phyloP scores from a whole-genome alignment of 2,888 invertebrate genomes.

The Yponomeuta plumbellus region DNA sequence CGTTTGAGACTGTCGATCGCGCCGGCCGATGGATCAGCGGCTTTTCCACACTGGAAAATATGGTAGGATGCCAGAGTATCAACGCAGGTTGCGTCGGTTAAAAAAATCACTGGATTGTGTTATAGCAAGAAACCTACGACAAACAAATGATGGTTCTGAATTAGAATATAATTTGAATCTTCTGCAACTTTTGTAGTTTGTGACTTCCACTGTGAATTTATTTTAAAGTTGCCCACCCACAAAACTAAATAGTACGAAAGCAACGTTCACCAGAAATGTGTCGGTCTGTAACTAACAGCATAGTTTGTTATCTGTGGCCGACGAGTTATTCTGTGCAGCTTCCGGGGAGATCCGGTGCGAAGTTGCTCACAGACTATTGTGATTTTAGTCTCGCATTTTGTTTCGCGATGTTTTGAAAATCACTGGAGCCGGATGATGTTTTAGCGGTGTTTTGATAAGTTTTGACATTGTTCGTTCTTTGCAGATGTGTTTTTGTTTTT shows the following conservation, averaged over 20 bases:
- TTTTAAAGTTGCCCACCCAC: background rate
- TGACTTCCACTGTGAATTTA: background rate
- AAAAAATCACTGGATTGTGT: too few species aligned
- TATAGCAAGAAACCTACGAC: too few species aligned
- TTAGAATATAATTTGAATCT: background rate
- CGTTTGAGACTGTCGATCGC: too few species aligned
- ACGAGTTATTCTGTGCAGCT: slow-evolving; percentile 5
- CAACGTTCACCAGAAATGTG: background rate
- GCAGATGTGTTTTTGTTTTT: too few species aligned
- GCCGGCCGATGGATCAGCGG: too few species aligned
- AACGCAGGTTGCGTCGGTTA: too few species aligned
- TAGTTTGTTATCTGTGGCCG: slow-evolving; percentile 6
- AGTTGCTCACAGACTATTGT: slow-evolving; percentile 9
- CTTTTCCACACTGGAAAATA: too few species aligned
- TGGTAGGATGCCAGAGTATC: too few species aligned
- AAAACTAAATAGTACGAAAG: background rate
- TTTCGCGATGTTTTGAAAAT: background rate
- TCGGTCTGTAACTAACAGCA: background rate
- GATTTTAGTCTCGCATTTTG: background rate
- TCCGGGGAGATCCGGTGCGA: background rate
- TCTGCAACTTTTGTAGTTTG: background rate
- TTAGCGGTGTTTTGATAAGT: background rate
- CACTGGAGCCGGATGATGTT: background rate
- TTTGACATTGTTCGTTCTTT: background rate
- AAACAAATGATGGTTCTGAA: too few species aligned